Evolutionary conservation across 2,888 invertebrate species (phyloP).

Genomic region (Nomada ruficornis): DNA sequence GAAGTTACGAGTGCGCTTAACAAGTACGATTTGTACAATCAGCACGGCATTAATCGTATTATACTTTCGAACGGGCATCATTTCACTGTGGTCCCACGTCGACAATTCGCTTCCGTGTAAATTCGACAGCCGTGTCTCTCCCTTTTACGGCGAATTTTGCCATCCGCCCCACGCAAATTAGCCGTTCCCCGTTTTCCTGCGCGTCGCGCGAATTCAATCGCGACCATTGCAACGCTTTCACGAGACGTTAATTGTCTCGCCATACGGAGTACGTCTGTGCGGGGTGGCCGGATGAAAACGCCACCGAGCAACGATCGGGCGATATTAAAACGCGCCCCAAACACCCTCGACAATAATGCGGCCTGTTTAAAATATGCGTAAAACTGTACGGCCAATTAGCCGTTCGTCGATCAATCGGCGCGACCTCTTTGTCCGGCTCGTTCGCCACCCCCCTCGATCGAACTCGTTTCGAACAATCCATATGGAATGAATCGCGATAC

Average conservation of each 20-base stretch:
- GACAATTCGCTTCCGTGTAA: constrained; percentile 25
- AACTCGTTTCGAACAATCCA: constrained; percentile 49
- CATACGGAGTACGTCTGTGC: constrained; percentile 18
- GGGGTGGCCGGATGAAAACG: constrained; percentile 12
- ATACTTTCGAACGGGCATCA: constrained; percentile 21
- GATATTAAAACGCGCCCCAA: constrained; percentile 27
- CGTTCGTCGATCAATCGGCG: constrained; percentile 28
- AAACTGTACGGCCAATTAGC: background rate
- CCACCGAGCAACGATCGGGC: background rate
- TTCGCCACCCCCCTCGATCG: background rate
- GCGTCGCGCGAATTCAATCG: background rate
- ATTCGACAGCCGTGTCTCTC: constrained; percentile 32
- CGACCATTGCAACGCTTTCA: constrained; percentile 34
- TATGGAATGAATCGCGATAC: constrained; percentile 69
- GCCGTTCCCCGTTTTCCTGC: background rate
- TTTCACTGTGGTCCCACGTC: constrained; percentile 32
- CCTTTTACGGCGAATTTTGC: constrained; percentile 35
- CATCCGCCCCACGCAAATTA: constrained; percentile 24
- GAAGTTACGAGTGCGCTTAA: constrained; percentile 30
- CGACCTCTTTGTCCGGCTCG: background rate
- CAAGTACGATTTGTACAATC: constrained; percentile 46
- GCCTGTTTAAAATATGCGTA: constrained; percentile 27
- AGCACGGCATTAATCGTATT: constrained; percentile 39
- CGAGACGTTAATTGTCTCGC: constrained; percentile 35
- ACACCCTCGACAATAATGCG: constrained; percentile 11